Evolutionary conservation across 30 jellyfish, hydroid and myxozoan genomes (phyloP), one percentile per base, ranked within the genome.

Genomic region (Aurelia aurita): DNA sequence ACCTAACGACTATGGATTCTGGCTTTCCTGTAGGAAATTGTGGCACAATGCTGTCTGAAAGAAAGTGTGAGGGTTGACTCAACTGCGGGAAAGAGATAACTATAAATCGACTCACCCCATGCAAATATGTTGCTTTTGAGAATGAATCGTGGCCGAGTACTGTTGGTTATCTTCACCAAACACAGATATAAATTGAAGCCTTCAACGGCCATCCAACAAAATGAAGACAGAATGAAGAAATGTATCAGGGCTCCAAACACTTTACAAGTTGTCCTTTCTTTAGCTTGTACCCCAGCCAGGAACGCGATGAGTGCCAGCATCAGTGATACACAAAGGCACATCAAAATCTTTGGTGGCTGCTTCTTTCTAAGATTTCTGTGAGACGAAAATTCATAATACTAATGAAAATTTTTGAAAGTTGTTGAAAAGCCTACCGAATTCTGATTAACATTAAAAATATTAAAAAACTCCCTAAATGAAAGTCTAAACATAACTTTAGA

Each of bases 141-240:
- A 14, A 80, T n/a, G 74, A 80, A 67, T 5, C 25, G 67, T 23
- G 81, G 22, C 9, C 31, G 27, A 20, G 67, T 22, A 18, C 58
- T 7, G 27, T 55, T 45, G 2, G 68, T 14, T 11, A 80, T 31
- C 51, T 63, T 63, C 0, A 80, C 90, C 53, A 80, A 44, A 32
- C 73, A 49, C 16, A 63, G 72, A 28, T 80, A 80, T 14, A 80
- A 49, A 29, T 49, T 80, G 15, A 80, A 7, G 4, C 74, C 90
- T n/a, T 80, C 90, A 11, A 80, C 90, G 15, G 73, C 74, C 78
- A 60, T 77, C 89, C 89, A 77, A 18, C 78, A 59, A 27, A 77
- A 77, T 20, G 89, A 59, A 3, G 89, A 19, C 58, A 77, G 77
- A 27, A 77, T 20, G 51, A 77, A 77, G 79, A 22, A 77, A 27